A percentile compares a stretch with the other conserved stretches of the same genome.
Conservation (phyloP, 2,113 vertebrate genomes). For the Zosterops japonicus region DNA sequence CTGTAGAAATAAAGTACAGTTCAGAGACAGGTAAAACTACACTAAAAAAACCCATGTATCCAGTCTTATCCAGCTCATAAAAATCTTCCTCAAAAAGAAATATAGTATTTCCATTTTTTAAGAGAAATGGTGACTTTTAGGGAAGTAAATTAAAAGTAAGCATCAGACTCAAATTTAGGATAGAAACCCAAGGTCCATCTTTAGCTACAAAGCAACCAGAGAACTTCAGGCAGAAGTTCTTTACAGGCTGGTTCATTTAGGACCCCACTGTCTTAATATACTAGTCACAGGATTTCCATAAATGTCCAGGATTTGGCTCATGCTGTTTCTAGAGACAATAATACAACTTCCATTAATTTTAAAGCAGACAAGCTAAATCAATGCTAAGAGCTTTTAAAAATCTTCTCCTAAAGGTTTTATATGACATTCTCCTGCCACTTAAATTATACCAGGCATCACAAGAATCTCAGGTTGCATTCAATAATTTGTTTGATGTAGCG, state of each 20-base stretch:
- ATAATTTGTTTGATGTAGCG: slow-evolving; percentile 41
- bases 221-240: not conserved
- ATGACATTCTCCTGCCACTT: not conserved
- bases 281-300: not conserved
- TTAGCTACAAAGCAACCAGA: not conserved
- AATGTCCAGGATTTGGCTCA: not conserved
- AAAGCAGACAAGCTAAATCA: slow-evolving; percentile 17
- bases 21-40: not conserved
- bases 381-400: slow-evolving; percentile 42
- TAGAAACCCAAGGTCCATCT: not conserved
- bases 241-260: not conserved
- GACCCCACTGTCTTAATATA: not conserved
- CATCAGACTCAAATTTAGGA: not conserved
- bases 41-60: not conserved
- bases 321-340: not conserved
- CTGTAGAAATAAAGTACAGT: not conserved
- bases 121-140: not conserved
- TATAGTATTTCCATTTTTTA: not conserved
- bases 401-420: slow-evolving; percentile 31
- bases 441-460: not conserved
- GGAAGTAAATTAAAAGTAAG: not conserved
- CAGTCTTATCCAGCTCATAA: not conserved
- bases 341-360: slow-evolving; percentile 5
- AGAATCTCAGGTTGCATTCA: slow-evolving; percentile 16
- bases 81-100: not conserved